Base-by-base conservation (phyloP, 2,888 invertebrate species). In the Pammene fasciana region DNA sequence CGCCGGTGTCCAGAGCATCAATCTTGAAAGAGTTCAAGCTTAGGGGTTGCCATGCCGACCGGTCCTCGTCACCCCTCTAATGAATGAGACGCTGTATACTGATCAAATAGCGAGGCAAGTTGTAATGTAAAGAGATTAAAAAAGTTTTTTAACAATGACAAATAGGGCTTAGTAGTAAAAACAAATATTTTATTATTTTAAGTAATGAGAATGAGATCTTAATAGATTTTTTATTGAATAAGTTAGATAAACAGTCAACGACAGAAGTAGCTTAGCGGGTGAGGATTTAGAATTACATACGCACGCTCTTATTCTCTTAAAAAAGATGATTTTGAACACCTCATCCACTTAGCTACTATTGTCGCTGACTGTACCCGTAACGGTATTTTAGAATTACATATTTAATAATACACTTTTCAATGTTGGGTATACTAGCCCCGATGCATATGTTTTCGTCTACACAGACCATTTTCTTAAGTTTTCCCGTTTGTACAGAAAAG, bases 1-100 rank as follows among this genome's bases (percentile, higher is more conserved):
- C 70, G 64, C 71, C 71, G 74, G 74, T 72, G 72, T 68, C 71
- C 71, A 67, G 72, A 72, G 71, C 72, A 75, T 77, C 74, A 74
- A 76, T 77, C 73, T 72, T 66, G 78, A 75, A 85, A 87, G 88
- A 87, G 87, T 89, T 87, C 82, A 81, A 81, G 75, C 71, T 75
- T 41, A 50, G 67, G 43, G 77, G 85, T 85, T 81, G 82, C 79
- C 79, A 82, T 82, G 78, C 81, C 73, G 79, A 85, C 82, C 77
- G 75, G 75, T 62, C 78, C 80, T 76, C 78, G 75, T 74, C 73
- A 70, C 65, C 61, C 64, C 71, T 54, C 57, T 54, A 70, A 70
- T 70, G 70, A 70, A 70, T 60, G 60, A 65, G 60, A 60, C 54
- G n/a, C 46, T 60, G 60, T 65, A 54, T 54, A 16, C 48, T 65